Base-by-base conservation (phyloP, 2,797 vertebrate genomes). In the Sebastes glaucus region DNA sequence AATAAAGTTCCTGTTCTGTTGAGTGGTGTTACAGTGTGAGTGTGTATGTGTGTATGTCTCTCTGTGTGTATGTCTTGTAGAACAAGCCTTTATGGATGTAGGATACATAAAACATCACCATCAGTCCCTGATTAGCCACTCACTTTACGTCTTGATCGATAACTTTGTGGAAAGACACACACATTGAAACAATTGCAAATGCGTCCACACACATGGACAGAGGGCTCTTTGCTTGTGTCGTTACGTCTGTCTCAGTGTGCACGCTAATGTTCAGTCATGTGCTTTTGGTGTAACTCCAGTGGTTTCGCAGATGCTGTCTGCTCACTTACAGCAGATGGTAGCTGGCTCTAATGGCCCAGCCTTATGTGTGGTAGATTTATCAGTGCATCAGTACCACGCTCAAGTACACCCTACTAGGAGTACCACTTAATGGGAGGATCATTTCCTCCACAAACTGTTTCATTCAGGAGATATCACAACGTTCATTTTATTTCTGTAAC, bases 321-420 rank as follows among this genome's bases (percentile, higher is more conserved):
- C 96, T 96, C 93, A 35, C 95, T 96, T 95, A 84, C 96, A 98
- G 97, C 98, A 99, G 98, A 98, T 99, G 98, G 98, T 96, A 96
- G 96, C 96, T 96, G 96, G 87, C 96, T 96, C 96, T 98, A 98
- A 98, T 98, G 97, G 97, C 94, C 95, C 96, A 95, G 96, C 95
- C 94, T 96, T 97, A 97, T 97, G 96, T 95, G 94, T 96, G 95
- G 53, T 56, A 92, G 84, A 92, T 93, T 89, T 89, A 93, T 92
- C 88, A 90, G 84, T 42, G 72, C 83, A 92, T 91, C 87, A 86
- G 90, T 65, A 77, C 60, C 81, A 77, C 9, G 64, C 77, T 88
- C 64, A 85, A 88, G 85, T 82, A 84, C 77, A 71, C 77, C 79
- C 74, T 84, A 78, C 63, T n/a, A 80, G 62, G 66, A 83, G 83